Conservation (phyloP, 2,888 invertebrate species). For the Cheilosia vernalis region DNA sequence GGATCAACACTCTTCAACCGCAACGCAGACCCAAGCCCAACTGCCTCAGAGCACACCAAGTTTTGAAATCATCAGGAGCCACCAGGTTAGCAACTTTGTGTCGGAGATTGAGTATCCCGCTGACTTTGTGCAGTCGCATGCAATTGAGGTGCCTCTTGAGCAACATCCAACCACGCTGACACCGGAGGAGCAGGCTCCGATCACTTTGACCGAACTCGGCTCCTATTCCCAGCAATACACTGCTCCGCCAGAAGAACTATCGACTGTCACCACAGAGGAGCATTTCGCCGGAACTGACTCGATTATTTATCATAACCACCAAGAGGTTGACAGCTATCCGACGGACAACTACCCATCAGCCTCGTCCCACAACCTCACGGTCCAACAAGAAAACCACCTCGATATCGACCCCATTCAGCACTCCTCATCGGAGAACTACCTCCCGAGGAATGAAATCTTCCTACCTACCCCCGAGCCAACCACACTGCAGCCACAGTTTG, state of each 20-base stretch:
- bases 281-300: slow-evolving; percentile 79
- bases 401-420: slow-evolving; percentile 65
- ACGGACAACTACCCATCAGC: slow-evolving; percentile 85
- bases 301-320: slow-evolving; percentile 81
- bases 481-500: slow-evolving; percentile 57
- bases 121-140: slow-evolving; percentile 86
- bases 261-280: slow-evolving; percentile 25
- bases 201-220: slow-evolving; percentile 65
- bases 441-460: slow-evolving; percentile 57
- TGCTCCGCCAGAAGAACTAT: slow-evolving; percentile 10
- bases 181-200: slow-evolving; percentile 36
- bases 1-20: slow-evolving; percentile 12
- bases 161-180: slow-evolving; percentile 29
- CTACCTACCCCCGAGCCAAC: slow-evolving; percentile 49
- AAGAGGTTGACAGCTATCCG: slow-evolving; percentile 79
- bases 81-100: slow-evolving; percentile 88
- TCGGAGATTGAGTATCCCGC: slow-evolving; percentile 90
- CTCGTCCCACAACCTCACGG: slow-evolving; percentile 76
- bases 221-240: slow-evolving; percentile 48
- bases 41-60: slow-evolving; percentile 65
- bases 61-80: slow-evolving; percentile 85
- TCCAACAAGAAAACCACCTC: slow-evolving; percentile 70
- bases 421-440: slow-evolving; percentile 59
- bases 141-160: slow-evolving; percentile 82
- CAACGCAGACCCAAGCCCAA: slow-evolving; percentile 27